Conservation (phyloP, 2,797 vertebrate genomes). For the Fringilla coelebs region DNA sequence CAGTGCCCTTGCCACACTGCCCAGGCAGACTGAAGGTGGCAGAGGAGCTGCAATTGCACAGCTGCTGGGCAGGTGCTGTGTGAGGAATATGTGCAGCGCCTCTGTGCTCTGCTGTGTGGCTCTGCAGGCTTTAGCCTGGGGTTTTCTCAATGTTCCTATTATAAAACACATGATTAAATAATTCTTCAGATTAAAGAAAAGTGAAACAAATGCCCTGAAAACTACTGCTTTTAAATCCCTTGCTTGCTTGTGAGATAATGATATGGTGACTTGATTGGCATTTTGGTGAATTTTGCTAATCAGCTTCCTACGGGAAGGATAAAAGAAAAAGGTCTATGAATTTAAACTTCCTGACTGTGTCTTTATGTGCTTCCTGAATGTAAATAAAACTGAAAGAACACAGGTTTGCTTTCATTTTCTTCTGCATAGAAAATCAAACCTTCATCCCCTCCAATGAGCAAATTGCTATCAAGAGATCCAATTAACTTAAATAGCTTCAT, state of each 20-base stretch:
- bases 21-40: background rate
- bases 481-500: background rate
- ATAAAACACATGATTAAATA: background rate
- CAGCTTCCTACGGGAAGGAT: background rate
- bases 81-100: accelerated
- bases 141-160: background rate
- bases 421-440: background rate
- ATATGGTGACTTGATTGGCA: background rate
- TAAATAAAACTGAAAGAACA: constrained; percentile 1
- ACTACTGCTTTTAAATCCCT: background rate
- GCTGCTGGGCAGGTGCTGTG: background rate
- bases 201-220: background rate
- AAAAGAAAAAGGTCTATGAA: background rate
- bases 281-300: constrained; percentile 15
- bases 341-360: background rate
- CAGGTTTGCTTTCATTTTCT: background rate
- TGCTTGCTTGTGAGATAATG: background rate
- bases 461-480: background rate
- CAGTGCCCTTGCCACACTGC: background rate
- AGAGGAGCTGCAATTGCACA: background rate
- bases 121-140: background rate
- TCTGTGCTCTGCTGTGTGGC: background rate
- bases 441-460: background rate
- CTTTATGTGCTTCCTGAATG: background rate
- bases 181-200: background rate